Percentiles rank a stretch among this genome's conserved stretches.
Conservation (phyloP, 2,113 vertebrate genomes). For the Cercocebus atys region DNA sequence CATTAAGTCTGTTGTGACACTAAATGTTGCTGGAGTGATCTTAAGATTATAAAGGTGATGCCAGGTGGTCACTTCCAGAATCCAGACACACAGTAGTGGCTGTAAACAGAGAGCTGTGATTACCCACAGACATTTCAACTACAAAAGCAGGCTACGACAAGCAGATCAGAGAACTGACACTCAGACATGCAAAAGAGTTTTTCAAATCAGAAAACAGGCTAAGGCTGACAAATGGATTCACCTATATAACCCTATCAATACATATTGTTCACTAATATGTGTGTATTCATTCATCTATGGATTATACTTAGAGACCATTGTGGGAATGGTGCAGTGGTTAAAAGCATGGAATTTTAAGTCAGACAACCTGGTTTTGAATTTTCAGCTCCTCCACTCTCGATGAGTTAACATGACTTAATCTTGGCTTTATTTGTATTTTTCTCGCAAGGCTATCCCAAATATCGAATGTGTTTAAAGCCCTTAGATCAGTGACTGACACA, state of each 20-base stretch:
- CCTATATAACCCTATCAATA: not conserved
- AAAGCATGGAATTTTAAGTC: not conserved
- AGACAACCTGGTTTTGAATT: not conserved
- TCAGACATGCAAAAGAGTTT: not conserved
- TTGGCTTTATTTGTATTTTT: not conserved
- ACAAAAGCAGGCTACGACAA: not conserved
- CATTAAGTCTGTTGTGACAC: not conserved
- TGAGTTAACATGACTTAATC: not conserved
- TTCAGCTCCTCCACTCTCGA: not conserved
- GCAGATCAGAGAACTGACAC: not conserved
- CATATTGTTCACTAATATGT: not conserved
- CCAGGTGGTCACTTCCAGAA: not conserved
- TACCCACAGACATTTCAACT: not conserved
- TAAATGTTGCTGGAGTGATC: not conserved
- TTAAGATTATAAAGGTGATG: constrained; percentile 1
- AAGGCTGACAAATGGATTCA: not conserved
- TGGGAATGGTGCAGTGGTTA: not conserved
- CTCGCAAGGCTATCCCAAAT: not conserved
- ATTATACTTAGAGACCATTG: not conserved
- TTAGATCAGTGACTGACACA: not conserved
- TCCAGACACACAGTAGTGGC: not conserved
- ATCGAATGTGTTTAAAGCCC: not conserved
- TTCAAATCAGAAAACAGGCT: not conserved
- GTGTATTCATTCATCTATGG: not conserved
- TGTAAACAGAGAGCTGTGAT: not conserved